A percentile compares a stretch with the other conserved stretches of the same genome.
These are phyloP conservation scores for Venusia cambrica DNA, from an alignment of 2,888 invertebrate species.

Conservation along the genomic window DNA sequence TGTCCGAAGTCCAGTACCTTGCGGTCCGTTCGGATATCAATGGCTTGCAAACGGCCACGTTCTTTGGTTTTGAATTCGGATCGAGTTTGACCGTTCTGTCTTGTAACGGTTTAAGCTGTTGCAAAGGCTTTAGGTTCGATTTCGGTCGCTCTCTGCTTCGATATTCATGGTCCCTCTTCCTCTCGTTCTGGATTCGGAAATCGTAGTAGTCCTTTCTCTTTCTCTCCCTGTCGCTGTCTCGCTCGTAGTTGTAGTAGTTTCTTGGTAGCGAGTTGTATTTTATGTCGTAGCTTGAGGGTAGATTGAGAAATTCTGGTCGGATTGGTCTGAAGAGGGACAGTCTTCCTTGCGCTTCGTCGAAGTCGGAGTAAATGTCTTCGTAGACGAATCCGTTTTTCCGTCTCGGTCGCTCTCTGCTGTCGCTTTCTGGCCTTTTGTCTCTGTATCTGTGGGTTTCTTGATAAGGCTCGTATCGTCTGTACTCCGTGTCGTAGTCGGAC, in stretches of 20 bases:
- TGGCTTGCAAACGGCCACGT: slow-evolving; percentile 71
- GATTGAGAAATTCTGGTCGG: slow-evolving; percentile 70
- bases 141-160: slow-evolving; percentile 22
- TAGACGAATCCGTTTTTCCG: slow-evolving; percentile 72
- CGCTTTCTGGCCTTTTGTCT: slow-evolving; percentile 35
- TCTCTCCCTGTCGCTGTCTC: slow-evolving; percentile 40
- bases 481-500: slow-evolving; percentile 52
- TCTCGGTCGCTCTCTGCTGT: slow-evolving; percentile 48
- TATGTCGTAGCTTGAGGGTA: slow-evolving; percentile 61
- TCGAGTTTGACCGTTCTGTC: slow-evolving; percentile 29
- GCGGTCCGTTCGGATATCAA: slow-evolving; percentile 62
- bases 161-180: slow-evolving; percentile 37
- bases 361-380: slow-evolving; percentile 76
- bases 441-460: slow-evolving; percentile 39
- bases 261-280: slow-evolving; percentile 72
- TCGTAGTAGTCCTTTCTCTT: slow-evolving; percentile 68
- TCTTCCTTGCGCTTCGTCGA: slow-evolving; percentile 72
- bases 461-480: slow-evolving; percentile 46
- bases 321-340: slow-evolving; percentile 73
- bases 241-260: slow-evolving; percentile 61
- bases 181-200: slow-evolving; percentile 65
- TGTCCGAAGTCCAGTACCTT: slow-evolving; percentile 69
- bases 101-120: slow-evolving; percentile 19
- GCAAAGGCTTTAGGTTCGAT: slow-evolving; percentile 6
- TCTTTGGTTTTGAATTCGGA: slow-evolving; percentile 44